Percentiles rank a stretch among this genome's conserved stretches.
Conservation (phyloP, 2,797 vertebrate species). For the Florisuga fusca region DNA sequence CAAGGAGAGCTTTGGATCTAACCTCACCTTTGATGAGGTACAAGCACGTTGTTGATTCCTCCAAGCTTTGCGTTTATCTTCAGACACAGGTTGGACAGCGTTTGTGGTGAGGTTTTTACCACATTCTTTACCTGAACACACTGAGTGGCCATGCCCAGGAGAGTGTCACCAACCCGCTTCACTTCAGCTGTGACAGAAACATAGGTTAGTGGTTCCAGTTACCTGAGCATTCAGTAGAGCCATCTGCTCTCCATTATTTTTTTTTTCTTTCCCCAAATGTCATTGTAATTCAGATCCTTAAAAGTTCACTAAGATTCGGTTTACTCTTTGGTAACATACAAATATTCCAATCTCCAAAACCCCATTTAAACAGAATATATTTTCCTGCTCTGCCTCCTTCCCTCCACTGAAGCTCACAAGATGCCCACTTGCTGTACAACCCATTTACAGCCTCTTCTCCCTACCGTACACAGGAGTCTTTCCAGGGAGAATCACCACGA, state of each 20-base stretch:
- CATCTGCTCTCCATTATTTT: not conserved
- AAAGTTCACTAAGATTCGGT: not conserved
- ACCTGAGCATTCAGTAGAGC: not conserved
- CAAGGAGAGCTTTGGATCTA: not conserved
- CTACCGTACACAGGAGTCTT: conserved; percentile 97
- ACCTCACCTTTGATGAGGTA: conserved; percentile 96
- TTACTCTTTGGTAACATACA: not conserved
- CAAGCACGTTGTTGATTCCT: conserved; percentile 98
- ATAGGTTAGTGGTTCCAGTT: not conserved
- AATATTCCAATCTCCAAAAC: not conserved
- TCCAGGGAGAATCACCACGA: conserved; percentile 97
- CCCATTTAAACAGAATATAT: not conserved
- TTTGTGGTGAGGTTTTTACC: conserved; percentile 98
- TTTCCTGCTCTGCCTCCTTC: not conserved
- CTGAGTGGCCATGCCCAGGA: conserved; percentile 98
- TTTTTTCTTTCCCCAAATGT: not conserved
- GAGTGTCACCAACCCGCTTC: conserved; percentile 97
- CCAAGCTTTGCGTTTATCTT: conserved; percentile 99
- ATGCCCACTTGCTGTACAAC: not conserved
- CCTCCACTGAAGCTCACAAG: accelerated
- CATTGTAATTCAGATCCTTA: not conserved
- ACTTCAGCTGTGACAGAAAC: conserved; percentile 88
- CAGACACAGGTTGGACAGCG: conserved; percentile 97
- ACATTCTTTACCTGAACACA: conserved; percentile 99
- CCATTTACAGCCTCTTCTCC: not conserved